Base-by-base conservation (phyloP, 2,113 vertebrate species). In the Delphinus delphis region DNA sequence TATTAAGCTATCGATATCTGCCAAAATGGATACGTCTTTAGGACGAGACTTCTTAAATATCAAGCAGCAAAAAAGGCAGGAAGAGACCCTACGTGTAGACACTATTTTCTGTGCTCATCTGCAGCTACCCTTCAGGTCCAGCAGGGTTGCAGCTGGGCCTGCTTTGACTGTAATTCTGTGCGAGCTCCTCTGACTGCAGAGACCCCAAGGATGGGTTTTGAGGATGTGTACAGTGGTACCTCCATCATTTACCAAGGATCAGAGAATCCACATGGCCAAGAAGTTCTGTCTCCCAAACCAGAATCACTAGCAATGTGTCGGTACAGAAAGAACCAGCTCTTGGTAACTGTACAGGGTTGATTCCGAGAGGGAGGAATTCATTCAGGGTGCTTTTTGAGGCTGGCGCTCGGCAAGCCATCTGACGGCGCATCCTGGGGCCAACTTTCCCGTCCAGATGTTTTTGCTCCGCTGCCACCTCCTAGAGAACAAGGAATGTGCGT, bases 1-100 rank as follows among this genome's bases (percentile, higher is more conserved):
- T 60, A n/a, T 82, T 71, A 93, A 94, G 21, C 86, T 67, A 25
- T 82, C 55, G 9, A 60, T 84, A 68, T 55, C 96, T 89, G 86
- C 87, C 96, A 79, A 71, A 82, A 90, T 26, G 38, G 63, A 8
- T 80, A 18, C 33, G 26, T 90, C 67, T 95, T 82, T n/a, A 67
- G 92, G 70, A 58, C 33, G 36, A 91, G 79, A 50, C 2, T 60
- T 97, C 89, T 74, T 76, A 92, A 80, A 15, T 60, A 89, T 74
- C 86, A 95, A 84, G 73, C 44, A 63, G 31, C 58, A 44, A 55
- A 87, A 65, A 70, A 81, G 44, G 11, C n/a, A 63, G 36, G 33
- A 41, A 28, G 31, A 77, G n/a, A 15, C 70, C 58, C 65, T 92
- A 21, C 62, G 41, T 14, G 44, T 92, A 8, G 83, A 47, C 10